Evolutionary conservation across 2,888 invertebrate genomes (phyloP).

Genomic region (Chloromyia formosa): DNA sequence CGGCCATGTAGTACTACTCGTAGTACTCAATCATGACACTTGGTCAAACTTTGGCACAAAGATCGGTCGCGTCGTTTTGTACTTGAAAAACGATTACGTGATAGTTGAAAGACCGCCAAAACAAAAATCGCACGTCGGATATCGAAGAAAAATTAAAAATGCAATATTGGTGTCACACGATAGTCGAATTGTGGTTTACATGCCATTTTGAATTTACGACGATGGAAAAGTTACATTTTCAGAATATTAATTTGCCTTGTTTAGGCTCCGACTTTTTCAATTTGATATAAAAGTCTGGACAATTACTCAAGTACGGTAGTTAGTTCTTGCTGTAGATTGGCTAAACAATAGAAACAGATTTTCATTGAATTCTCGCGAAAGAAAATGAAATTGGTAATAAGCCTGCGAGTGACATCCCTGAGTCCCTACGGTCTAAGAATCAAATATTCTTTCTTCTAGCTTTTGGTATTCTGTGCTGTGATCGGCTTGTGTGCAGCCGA

Average conservation of each 20-base stretch:
- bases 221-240: slow-evolving; percentile 15
- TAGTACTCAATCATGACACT: background rate
- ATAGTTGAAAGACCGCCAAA: slow-evolving; percentile 48
- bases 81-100: slow-evolving; percentile 47
- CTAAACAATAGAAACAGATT: slow-evolving; percentile 27
- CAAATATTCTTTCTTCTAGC: slow-evolving; percentile 45
- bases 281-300: slow-evolving; percentile 32
- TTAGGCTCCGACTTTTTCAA: background rate
- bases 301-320: slow-evolving; percentile 25
- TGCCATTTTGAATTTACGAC: slow-evolving; percentile 21
- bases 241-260: slow-evolving; percentile 27
- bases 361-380: background rate
- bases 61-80: background rate
- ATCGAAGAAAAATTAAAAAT: slow-evolving; percentile 17
- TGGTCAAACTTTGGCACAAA: slow-evolving; percentile 13
- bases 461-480: slow-evolving; percentile 51
- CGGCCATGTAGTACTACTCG: background rate
- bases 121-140: background rate
- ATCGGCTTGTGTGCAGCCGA: slow-evolving; percentile 52
- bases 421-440: background rate
- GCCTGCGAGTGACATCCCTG: background rate
- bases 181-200: background rate
- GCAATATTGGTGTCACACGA: slow-evolving; percentile 25
- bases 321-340: slow-evolving; percentile 14
- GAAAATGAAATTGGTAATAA: slow-evolving; percentile 30